Conservation (phyloP, 1,140 invertebrate species). For the Hycleus phaleratus region DNA sequence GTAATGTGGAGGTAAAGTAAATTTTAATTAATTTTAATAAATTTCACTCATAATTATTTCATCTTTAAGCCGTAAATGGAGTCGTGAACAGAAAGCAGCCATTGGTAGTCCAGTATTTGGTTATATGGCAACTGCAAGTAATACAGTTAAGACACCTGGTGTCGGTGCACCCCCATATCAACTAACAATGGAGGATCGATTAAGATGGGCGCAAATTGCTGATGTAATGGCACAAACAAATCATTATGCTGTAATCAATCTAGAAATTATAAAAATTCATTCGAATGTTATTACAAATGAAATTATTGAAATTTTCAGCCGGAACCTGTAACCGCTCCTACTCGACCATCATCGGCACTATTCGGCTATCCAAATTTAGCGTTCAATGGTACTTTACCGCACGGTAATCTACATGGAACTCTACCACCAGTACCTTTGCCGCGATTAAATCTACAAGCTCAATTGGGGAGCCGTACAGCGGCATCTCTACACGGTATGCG, state of each 20-base stretch:
- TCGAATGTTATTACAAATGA: background rate
- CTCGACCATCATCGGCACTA: slow-evolving; percentile 73
- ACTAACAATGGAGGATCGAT: slow-evolving; percentile 63
- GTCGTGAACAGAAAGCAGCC: slow-evolving; percentile 72
- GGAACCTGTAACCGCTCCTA: slow-evolving; percentile 56
- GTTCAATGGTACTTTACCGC: slow-evolving; percentile 38
- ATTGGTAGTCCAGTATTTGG: slow-evolving; percentile 73
- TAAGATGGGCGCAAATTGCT: slow-evolving; percentile 77
- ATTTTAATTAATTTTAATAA: no score
- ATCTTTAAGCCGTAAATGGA: slow-evolving; percentile 71
- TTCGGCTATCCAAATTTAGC: slow-evolving; percentile 61
- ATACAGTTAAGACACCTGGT: slow-evolving; percentile 58
- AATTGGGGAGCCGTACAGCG: slow-evolving; percentile 37
- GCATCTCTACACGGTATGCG: slow-evolving; percentile 43
- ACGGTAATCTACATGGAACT: slow-evolving; percentile 50
- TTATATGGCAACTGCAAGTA: slow-evolving; percentile 62
- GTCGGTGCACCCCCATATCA: slow-evolving; percentile 57
- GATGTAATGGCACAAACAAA: slow-evolving; percentile 76
- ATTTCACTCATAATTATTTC: background rate
- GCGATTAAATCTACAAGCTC: slow-evolving; percentile 45
- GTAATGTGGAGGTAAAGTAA: slow-evolving; percentile 77
- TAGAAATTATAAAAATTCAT: background rate
- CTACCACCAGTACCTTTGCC: slow-evolving; percentile 67
- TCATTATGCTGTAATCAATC: slow-evolving; percentile 63
- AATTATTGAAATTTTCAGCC: slow-evolving; percentile 41